phyloP scores from a whole-genome alignment of 1,140 invertebrate species.

The Drosophila paulistorum region DNA sequence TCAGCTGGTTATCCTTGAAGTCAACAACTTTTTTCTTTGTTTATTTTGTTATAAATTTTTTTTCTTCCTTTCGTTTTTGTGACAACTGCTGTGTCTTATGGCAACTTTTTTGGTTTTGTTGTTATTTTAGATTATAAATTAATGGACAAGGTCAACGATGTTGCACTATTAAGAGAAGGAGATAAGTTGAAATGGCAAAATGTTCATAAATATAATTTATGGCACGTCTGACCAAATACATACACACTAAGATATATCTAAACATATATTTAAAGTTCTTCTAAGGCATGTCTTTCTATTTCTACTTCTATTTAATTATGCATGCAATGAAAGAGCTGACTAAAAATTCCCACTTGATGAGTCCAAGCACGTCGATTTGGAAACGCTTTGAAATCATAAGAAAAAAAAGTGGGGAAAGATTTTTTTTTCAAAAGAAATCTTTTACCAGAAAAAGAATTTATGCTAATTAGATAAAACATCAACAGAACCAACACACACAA shows the following conservation, averaged over 20 bases:
- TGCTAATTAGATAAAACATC: conserved; percentile 57
- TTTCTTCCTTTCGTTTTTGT: conserved; percentile 41
- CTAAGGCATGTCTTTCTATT: conserved; percentile 32
- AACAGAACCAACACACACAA: not conserved
- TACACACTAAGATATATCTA: not conserved
- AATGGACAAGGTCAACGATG: conserved; percentile 64
- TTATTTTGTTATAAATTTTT: conserved; percentile 13
- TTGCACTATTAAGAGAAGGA: conserved; percentile 55
- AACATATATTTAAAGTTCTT: conserved; percentile 60
- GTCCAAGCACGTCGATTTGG: conserved; percentile 56
- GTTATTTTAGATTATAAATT: conserved; percentile 42
- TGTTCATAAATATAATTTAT: conserved; percentile 57
- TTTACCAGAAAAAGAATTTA: conserved; percentile 57
- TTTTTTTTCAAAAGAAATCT: conserved; percentile 35
- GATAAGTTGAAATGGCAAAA: conserved; percentile 6
- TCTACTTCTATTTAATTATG: conserved; percentile 62
- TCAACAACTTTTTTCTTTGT: conserved; percentile 45
- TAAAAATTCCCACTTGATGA: conserved; percentile 51
- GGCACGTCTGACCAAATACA: conserved; percentile 12
- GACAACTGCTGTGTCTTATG: conserved; percentile 57
- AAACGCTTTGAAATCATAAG: conserved; percentile 44
- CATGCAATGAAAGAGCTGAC: conserved; percentile 58
- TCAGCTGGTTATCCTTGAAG: conserved; percentile 79
- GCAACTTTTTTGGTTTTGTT: conserved; percentile 66
- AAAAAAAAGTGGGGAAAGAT: conserved; percentile 5